Base-by-base conservation (phyloP, 1,140 invertebrate species). In the Lepidotrigona ventralis region DNA sequence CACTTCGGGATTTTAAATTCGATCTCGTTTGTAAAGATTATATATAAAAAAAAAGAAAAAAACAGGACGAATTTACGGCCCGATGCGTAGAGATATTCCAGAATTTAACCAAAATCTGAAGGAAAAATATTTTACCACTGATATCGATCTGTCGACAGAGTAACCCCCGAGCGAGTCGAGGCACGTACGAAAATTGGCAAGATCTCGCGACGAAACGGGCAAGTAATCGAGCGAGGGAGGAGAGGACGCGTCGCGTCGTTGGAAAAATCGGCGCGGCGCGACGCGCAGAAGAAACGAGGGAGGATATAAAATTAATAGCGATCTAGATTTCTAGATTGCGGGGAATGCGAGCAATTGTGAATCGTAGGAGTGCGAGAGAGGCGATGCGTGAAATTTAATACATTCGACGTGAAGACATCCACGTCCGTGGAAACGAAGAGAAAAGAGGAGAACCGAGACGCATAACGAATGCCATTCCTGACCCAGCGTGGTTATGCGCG, bases 301-400 rank as follows among this genome's bases (percentile, higher is more conserved):
- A 88, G 81, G 86, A 88, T 93, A 92, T 93, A 93, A 93, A 93
- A 93, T 94, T 93, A 94, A 94, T 93, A 93, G 92, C 88, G 92
- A 93, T 93, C 92, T 93, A 93, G 92, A 93, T 93, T 93, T 93
- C 91, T 93, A 92, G 92, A 93, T 93, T 93, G 92, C 91, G 86
- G 91, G 84, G 91, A 94, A 94, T 93, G 92, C 91, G 90, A 91
- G 92, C 91, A 93, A 93, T 92, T 93, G 91, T 90, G 87, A 90
- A 86, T 93, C 90, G 92, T 92, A 90, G 91, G 92, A 93, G 92
- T 91, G 88, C 86, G 88, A 85, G 90, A 88, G 91, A 88, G 86
- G 83, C 90, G 88, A 91, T 90, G 91, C 91, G 89, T 92, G 93
- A 93, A 93, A 94, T 94, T 92, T 91, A 92, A 93, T 93, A 92